Evolutionary conservation across 2,113 vertebrate genomes (phyloP).

Genomic region (Campylomormyrus numenius): DNA sequence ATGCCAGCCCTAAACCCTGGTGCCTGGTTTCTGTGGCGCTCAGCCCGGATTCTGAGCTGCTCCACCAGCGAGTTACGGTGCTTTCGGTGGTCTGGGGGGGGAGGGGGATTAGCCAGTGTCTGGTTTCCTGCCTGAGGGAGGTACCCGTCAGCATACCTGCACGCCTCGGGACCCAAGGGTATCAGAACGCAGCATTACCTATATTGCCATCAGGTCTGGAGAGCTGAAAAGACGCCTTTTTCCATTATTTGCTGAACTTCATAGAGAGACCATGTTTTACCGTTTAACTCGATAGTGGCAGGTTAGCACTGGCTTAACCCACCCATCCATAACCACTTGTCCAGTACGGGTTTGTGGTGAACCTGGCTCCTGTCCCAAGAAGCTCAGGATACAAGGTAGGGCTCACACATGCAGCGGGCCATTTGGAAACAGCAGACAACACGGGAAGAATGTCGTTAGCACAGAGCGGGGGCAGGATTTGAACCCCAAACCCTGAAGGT

Average conservation of each 20-base stretch:
- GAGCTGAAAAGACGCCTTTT: background rate
- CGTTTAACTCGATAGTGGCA: background rate
- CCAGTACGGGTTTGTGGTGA: background rate
- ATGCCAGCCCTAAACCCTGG: slow-evolving; percentile 40
- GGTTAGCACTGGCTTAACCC: background rate
- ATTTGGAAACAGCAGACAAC: background rate
- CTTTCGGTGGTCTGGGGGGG: background rate
- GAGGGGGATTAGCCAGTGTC: background rate
- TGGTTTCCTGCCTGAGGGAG: background rate
- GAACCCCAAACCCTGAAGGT: background rate
- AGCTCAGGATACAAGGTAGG: background rate
- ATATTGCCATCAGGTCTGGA: background rate
- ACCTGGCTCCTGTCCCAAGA: background rate
- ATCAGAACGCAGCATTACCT: background rate
- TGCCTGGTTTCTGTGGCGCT: slow-evolving; percentile 39
- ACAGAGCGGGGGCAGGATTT: background rate
- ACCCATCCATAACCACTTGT: background rate
- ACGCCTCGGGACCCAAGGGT: background rate
- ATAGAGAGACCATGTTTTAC: background rate
- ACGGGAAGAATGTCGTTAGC: background rate
- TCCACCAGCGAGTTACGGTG: background rate
- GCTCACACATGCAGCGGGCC: background rate
- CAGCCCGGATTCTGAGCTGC: background rate
- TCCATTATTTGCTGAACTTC: background rate
- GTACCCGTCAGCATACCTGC: background rate